A percentile compares a stretch with the other conserved stretches of the same genome.
These are phyloP conservation scores for Trissoscelio sp. DNA, from an alignment of 2,888 invertebrate species.

Conservation along the genomic window DNA sequence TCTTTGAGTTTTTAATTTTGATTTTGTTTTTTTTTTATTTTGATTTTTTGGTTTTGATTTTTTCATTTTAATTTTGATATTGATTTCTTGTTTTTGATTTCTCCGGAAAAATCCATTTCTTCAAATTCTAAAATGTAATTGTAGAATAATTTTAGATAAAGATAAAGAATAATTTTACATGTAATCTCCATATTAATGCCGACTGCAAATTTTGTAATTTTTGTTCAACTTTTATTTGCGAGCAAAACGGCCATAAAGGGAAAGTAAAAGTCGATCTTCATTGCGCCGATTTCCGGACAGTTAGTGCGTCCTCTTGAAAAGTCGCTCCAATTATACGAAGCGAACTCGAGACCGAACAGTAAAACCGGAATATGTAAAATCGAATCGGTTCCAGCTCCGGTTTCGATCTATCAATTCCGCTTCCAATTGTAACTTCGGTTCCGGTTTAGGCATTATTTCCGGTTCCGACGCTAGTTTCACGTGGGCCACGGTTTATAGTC, in stretches of 20 bases:
- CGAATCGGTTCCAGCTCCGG: conserved; percentile 54
- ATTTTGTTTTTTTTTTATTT: too few relatives aligned
- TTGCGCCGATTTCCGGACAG: conserved; percentile 37
- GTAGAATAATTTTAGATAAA: too few relatives aligned
- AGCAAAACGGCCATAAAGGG: conserved; percentile 1
- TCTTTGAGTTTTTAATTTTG: too few relatives aligned
- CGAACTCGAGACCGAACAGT: conserved; percentile 25
- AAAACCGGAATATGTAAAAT: conserved; percentile 59
- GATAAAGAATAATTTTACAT: too few relatives aligned
- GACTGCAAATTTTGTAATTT: too few relatives aligned
- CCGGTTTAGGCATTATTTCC: conserved; percentile 67
- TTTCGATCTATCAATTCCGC: conserved; percentile 67
- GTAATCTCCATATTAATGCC: too few relatives aligned
- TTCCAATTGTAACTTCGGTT: conserved; percentile 64
- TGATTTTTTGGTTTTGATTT: too few relatives aligned
- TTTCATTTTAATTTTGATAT: too few relatives aligned
- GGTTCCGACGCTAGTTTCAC: conserved; percentile 57
- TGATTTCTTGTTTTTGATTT: too few relatives aligned
- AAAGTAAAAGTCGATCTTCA: conserved; percentile 9
- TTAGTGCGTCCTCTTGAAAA: conserved; percentile 37
- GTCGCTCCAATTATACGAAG: conserved; percentile 28
- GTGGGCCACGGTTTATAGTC: conserved; percentile 55
- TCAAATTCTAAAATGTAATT: too few relatives aligned
- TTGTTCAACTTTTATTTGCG: not conserved
- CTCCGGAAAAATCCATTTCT: too few relatives aligned